Conservation (phyloP, 2,113 vertebrate genomes). For the Lamprologus lemairii region DNA sequence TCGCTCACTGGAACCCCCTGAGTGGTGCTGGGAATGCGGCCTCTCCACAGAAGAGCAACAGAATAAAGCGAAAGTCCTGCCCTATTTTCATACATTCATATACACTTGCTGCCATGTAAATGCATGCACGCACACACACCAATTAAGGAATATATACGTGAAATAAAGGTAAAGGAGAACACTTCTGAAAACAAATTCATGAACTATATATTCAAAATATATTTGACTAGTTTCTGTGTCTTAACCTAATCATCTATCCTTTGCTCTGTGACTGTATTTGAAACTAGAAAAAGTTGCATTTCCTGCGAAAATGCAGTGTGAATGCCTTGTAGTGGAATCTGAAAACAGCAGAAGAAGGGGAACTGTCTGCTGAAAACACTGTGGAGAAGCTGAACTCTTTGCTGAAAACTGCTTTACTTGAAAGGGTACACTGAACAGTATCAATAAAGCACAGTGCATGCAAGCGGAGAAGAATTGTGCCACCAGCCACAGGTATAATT, state of each 20-base stretch:
- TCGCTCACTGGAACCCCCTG: constrained; percentile 55
- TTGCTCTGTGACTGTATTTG: not conserved
- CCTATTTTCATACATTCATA: not conserved
- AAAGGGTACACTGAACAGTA: not conserved
- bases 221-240: not conserved
- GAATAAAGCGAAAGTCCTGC: constrained; percentile 39
- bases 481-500: not conserved
- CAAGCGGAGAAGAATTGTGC: not conserved
- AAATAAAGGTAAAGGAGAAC: not conserved
- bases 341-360: not conserved
- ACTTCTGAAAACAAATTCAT: not conserved
- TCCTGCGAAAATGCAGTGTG: not conserved
- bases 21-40: constrained; percentile 58
- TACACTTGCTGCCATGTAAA: not conserved
- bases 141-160: not conserved
- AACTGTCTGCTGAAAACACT: not conserved
- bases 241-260: not conserved
- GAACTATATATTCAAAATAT: not conserved
- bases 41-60: constrained; percentile 29
- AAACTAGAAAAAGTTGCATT: not conserved
- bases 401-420: not conserved
- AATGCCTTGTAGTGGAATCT: not conserved
- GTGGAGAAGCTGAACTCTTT: not conserved
- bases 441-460: not conserved
- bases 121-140: not conserved